Conservation (phyloP, 2,797 vertebrate species). For the Pangasius macronema region DNA sequence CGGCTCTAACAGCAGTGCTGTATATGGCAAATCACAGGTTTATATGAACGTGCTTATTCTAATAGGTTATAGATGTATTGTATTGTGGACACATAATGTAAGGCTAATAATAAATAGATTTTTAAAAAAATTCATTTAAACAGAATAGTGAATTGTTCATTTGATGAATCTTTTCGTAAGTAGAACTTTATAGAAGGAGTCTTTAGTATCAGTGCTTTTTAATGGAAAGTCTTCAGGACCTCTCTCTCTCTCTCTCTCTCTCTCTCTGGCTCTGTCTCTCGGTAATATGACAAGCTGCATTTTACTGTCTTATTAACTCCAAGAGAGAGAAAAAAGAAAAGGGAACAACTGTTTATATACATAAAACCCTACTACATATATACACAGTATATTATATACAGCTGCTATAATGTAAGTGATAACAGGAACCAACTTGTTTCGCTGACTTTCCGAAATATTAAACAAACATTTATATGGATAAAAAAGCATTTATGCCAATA, state of each 20-base stretch:
- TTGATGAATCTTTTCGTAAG: neutral
- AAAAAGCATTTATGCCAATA: neutral
- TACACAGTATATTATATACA: neutral
- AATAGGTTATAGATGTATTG: neutral
- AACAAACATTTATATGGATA: neutral
- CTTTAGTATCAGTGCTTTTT: neutral
- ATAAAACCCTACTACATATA: neutral
- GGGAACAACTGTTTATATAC: neutral
- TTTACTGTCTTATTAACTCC: neutral
- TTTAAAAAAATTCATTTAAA: neutral
- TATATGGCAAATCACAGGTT: neutral
- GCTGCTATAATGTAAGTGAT: neutral
- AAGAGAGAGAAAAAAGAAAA: neutral
- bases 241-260: neutral
- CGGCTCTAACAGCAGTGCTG: neutral
- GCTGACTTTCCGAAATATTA: neutral
- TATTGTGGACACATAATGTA: neutral
- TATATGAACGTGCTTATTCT: neutral
- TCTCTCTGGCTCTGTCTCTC: too few species aligned
- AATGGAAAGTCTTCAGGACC: neutral
- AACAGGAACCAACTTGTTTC: neutral
- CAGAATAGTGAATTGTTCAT: neutral
- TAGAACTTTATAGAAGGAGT: neutral
- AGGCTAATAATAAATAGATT: neutral
- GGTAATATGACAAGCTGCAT: neutral